Evolutionary conservation across 35 echinoderm and acorn worm species (phyloP).

Genomic region (Lytechinus variegatus): DNA sequence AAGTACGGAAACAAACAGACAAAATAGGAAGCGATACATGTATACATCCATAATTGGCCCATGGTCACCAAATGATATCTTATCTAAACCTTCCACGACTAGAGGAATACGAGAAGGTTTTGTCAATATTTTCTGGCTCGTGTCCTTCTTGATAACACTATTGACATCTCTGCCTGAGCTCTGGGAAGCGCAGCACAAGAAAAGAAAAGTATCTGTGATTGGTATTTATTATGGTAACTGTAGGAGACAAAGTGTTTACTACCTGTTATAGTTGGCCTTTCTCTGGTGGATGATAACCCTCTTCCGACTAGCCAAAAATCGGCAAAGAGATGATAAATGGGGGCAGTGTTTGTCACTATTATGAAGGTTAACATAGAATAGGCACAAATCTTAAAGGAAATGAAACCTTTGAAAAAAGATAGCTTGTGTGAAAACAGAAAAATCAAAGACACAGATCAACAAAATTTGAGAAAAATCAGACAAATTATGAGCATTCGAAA

Average conservation of each 20-base stretch:
- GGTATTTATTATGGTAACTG: background rate
- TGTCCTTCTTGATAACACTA: slow-evolving; percentile 3
- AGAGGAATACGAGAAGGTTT: background rate
- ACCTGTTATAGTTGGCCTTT: background rate
- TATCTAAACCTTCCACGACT: background rate
- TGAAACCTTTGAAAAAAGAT: no score
- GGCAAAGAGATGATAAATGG: background rate
- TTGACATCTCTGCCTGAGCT: background rate
- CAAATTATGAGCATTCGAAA: no score
- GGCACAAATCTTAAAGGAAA: no score
- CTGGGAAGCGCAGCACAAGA: background rate
- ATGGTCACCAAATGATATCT: background rate
- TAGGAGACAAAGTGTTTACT: slow-evolving; percentile 11
- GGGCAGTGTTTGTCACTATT: background rate
- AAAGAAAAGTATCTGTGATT: background rate
- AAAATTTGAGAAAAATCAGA: no score
- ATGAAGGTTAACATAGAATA: no score
- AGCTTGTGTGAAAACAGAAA: no score
- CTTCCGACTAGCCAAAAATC: background rate
- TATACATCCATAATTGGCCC: background rate
- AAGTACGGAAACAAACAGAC: no score
- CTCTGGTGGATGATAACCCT: background rate
- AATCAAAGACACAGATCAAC: no score
- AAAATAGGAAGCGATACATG: background rate
- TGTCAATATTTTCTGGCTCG: background rate